Conservation (phyloP, 2,113 vertebrate species). For the Thermophis baileyi region DNA sequence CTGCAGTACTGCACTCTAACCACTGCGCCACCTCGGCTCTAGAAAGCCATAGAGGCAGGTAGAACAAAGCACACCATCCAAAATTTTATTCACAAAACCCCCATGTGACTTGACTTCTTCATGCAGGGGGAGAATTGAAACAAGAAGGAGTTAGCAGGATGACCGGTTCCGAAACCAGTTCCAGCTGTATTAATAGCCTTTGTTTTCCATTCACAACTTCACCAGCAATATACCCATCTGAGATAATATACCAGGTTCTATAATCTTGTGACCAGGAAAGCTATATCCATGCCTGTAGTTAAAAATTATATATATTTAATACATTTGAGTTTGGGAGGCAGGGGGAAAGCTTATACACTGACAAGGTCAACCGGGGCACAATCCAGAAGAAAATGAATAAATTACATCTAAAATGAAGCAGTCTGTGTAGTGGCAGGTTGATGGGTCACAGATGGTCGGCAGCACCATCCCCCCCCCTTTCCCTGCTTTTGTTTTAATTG, state of each 20-base stretch:
- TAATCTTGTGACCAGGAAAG: slow-evolving; percentile 22
- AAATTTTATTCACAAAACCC: not conserved
- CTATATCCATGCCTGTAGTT: slow-evolving; percentile 16
- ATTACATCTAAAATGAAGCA: slow-evolving; percentile 52
- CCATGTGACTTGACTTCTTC: not conserved
- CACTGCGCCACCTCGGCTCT: too few species aligned
- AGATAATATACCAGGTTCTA: not conserved
- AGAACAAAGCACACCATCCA: not conserved
- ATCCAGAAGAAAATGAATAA: slow-evolving; percentile 21
- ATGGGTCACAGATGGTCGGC: slow-evolving; percentile 46
- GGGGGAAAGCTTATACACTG: slow-evolving; percentile 16
- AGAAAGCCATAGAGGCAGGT: not conserved
- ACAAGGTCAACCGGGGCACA: slow-evolving; percentile 2
- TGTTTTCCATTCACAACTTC: not conserved
- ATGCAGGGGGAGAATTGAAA: not conserved
- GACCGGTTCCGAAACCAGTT: not conserved
- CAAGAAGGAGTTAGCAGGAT: not conserved
- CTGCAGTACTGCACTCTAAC: too few species aligned
- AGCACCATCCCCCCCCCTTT: not conserved
- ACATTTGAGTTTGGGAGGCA: slow-evolving; percentile 2
- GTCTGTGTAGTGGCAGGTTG: slow-evolving; percentile 29
- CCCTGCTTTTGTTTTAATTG: slow-evolving; percentile 33
- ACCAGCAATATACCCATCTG: slow-evolving; percentile 6
- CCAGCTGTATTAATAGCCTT: not conserved
- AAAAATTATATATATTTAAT: slow-evolving; percentile 34